Base-by-base conservation (phyloP, 1,140 invertebrate genomes). In the Saccostrea cuccullata region DNA sequence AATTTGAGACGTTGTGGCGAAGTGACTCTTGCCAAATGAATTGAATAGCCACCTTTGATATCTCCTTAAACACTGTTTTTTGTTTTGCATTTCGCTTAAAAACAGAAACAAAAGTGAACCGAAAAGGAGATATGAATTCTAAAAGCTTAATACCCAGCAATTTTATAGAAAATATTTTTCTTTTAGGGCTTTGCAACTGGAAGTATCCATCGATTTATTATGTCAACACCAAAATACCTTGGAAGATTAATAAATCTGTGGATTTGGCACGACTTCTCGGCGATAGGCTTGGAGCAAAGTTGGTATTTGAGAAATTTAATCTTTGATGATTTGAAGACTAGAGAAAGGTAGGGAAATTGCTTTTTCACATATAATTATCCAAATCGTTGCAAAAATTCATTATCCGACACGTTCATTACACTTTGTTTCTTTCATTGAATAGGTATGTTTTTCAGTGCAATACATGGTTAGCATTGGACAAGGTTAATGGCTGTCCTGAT, bases 191-290 rank as follows among this genome's bases (percentile, higher is more conserved):
- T 92, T 91, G 58, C 88, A 47, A 85, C 89, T 11, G 92, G 93
- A 0, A 92, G 91, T 87, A 91, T 94, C 30, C 90, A 89, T 56
- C 92, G 93, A 82, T 94, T 91, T 90, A 85, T 94, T 13, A 88
- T 94, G 90, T 90, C 91, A 17, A 91, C 91, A 12, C 91, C 92
- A 67, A 84, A 90, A 13, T 84, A 73, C 30, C 89, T 95, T 0
- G 94, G 94, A 0, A 89, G 92, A 15, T 87, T 95, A n/a, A 88
- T 91, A 20, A 94, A 93, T 84, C 88, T 95, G 12, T 85, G 94
- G 60, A 90, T 95, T 20, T 95, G 94, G 94, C 94, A 95, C 88
- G 94, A 95, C 87, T 94, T 93, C 85, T 92, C 93, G 0, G 94
- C 94, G 6, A 89, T 90, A 82, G 93, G 93, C 0, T 86, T 88